Evolutionary conservation across 2,113 vertebrate genomes (phyloP).

Genomic region (Dicrurus megarhynchus): DNA sequence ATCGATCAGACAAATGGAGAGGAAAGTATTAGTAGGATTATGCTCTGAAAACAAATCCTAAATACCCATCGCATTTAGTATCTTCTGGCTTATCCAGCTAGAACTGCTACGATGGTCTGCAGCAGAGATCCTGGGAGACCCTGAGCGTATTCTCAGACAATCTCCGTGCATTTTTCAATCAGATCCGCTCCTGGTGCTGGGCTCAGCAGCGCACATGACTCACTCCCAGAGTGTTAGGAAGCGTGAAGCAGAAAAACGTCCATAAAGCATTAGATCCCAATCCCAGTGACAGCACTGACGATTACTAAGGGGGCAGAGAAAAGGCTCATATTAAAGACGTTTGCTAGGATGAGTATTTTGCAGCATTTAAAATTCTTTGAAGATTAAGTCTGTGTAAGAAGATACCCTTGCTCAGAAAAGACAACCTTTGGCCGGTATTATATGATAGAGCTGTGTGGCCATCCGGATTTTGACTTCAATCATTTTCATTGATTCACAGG

Average conservation of each 20-base stretch:
- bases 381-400: slow-evolving; percentile 54
- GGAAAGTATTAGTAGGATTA: neutral
- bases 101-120: neutral
- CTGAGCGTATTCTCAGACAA: neutral
- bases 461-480: slow-evolving; percentile 68
- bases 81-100: neutral
- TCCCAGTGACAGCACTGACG: slow-evolving; percentile 30
- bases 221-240: neutral
- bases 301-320: slow-evolving; percentile 16
- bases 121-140: neutral
- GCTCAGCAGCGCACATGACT: neutral
- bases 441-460: slow-evolving; percentile 8
- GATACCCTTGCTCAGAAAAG: slow-evolving; percentile 34
- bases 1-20: neutral
- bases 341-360: slow-evolving; percentile 20
- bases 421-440: slow-evolving; percentile 36
- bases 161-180: neutral
- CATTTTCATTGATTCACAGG: slow-evolving; percentile 61
- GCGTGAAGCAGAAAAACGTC: slow-evolving; percentile 59
- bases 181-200: neutral
- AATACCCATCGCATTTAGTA: neutral
- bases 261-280: slow-evolving; percentile 60
- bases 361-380: slow-evolving; percentile 58
- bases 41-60: neutral
- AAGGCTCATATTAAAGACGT: slow-evolving; percentile 16